Evolutionary conservation across 1,140 invertebrate genomes (phyloP).

Genomic region (Leguminivora glycinivorella): DNA sequence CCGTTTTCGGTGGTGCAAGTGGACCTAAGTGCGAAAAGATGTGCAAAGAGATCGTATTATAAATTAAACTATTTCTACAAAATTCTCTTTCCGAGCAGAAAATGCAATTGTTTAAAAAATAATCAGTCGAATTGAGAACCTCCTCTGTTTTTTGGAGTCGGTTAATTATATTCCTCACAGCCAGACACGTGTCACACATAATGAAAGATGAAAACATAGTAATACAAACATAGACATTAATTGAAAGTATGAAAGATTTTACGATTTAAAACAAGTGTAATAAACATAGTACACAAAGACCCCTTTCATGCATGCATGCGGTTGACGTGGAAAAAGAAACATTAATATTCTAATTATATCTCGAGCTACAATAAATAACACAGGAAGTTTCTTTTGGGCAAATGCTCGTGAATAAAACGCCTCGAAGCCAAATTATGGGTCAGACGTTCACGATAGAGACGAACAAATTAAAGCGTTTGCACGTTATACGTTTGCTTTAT

Average conservation of each 20-base stretch:
- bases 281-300: background rate
- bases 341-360: constrained; percentile 23
- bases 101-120: too few species aligned
- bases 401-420: background rate
- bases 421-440: background rate
- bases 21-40: too few species aligned
- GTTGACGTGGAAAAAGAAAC: constrained; percentile 13
- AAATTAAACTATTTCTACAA: too few species aligned
- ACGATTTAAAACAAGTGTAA: constrained; percentile 6
- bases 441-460: background rate
- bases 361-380: constrained; percentile 11
- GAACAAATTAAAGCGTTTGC: background rate
- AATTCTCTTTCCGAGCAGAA: too few species aligned
- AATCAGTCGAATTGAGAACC: too few species aligned
- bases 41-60: too few species aligned
- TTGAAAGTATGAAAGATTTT: constrained; percentile 1
- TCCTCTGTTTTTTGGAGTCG: too few species aligned
- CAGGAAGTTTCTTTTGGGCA: constrained; percentile 20
- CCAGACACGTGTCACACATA: background rate
- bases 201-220: background rate
- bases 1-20: too few species aligned
- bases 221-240: background rate
- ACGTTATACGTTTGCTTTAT: background rate
- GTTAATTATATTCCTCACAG: background rate
- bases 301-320: background rate